These are phyloP conservation scores for Steromphala cineraria DNA, from an alignment of 2,888 invertebrate genomes.

Conservation along the genomic window DNA sequence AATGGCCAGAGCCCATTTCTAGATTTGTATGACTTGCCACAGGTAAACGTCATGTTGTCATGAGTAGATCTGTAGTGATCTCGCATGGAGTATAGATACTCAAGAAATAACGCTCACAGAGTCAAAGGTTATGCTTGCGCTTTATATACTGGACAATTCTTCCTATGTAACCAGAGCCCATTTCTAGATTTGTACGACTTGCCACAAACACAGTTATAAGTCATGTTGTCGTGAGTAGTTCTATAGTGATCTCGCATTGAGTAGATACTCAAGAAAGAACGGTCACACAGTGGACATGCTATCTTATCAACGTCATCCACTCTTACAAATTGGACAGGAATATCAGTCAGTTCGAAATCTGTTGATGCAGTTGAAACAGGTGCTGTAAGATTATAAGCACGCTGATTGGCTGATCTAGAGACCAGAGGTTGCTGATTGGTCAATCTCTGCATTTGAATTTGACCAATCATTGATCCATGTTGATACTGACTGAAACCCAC, in stretches of 20 bases:
- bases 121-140: no score
- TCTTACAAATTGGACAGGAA: not conserved
- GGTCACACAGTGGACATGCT: not conserved
- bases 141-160: not conserved
- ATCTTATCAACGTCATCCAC: not conserved
- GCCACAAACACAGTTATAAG: not conserved
- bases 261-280: not conserved
- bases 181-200: not conserved
- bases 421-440: no score
- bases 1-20: not conserved
- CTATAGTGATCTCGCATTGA: not conserved
- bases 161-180: not conserved
- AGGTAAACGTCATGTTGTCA: not conserved
- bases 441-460: no score
- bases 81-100: no score
- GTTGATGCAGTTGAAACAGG: no score
- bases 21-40: conserved; percentile 3
- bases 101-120: no score
- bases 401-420: no score
- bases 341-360: no score
- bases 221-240: not conserved
- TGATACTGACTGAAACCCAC: no score
- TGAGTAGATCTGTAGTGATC: not conserved
- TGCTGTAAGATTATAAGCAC: no score
- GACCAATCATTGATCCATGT: no score